These are phyloP conservation scores for Karalla daura DNA, from an alignment of 2,797 vertebrate genomes.

Conservation along the genomic window DNA sequence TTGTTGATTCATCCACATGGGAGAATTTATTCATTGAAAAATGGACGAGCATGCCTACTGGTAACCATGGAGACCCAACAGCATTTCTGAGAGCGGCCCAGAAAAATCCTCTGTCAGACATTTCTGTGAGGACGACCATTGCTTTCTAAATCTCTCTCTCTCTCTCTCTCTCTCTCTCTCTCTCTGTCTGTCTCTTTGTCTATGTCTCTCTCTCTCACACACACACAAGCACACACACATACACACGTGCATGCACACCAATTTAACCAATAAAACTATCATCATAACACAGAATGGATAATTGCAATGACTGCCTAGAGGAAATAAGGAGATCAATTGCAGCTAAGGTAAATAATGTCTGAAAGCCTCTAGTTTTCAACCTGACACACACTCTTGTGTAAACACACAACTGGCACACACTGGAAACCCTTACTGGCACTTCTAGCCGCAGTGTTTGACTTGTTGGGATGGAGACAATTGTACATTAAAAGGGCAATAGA, in stretches of 20 bases:
- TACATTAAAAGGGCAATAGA: conserved; percentile 37
- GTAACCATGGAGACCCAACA: conserved; percentile 69
- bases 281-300: conserved; percentile 10
- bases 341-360: conserved; percentile 19
- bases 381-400: background rate
- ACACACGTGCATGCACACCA: too few relatives aligned
- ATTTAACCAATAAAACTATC: background rate
- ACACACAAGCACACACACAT: background rate
- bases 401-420: conserved; percentile 10
- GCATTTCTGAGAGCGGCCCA: conserved; percentile 39
- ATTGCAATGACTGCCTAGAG: background rate
- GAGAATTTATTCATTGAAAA: conserved; percentile 27
- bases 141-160: conserved; percentile 32
- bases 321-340: conserved; percentile 8
- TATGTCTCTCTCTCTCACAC: too few relatives aligned
- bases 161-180: too few relatives aligned
- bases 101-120: conserved; percentile 37
- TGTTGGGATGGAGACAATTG: conserved; percentile 64
- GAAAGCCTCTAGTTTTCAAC: background rate
- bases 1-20: conserved; percentile 32
- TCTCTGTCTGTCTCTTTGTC: too few relatives aligned
- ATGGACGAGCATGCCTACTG: conserved; percentile 31
- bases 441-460: conserved; percentile 60
- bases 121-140: conserved; percentile 23
- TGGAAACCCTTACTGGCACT: conserved; percentile 32